Evolutionary conservation across 2,888 invertebrate species (phyloP).

Genomic region (Cantharis flavilabris): DNA sequence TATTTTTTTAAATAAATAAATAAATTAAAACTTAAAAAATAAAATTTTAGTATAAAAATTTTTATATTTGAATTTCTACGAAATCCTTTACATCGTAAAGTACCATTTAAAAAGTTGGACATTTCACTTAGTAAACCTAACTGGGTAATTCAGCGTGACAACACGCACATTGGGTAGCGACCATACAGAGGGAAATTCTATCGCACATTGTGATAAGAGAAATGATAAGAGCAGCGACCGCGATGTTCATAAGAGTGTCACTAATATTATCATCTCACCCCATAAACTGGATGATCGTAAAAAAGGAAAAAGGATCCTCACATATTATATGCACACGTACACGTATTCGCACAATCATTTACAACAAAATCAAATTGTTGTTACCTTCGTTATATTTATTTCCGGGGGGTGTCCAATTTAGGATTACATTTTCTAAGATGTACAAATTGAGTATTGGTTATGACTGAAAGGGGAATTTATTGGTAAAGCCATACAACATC

Average conservation of each 20-base stretch:
- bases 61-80: neutral
- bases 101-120: slow-evolving; percentile 6
- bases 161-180: slow-evolving; percentile 28
- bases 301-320: slow-evolving; percentile 46
- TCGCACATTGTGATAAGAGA: slow-evolving; percentile 47
- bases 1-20: neutral
- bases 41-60: neutral
- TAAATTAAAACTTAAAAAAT: neutral
- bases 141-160: slow-evolving; percentile 23
- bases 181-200: slow-evolving; percentile 41
- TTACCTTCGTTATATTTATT: neutral
- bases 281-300: slow-evolving; percentile 53
- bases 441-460: neutral
- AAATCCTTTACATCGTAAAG: neutral
- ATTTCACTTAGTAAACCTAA: slow-evolving; percentile 22
- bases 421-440: neutral
- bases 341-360: neutral
- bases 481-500: neutral
- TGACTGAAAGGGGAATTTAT: neutral
- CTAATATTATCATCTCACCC: slow-evolving; percentile 51
- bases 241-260: slow-evolving; percentile 51
- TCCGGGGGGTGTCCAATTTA: neutral
- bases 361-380: neutral
- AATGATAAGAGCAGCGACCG: slow-evolving; percentile 41
- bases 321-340: slow-evolving; percentile 17